phyloP scores from a whole-genome alignment of 2,113 vertebrate genomes.

The Hypomesus transpacificus region DNA sequence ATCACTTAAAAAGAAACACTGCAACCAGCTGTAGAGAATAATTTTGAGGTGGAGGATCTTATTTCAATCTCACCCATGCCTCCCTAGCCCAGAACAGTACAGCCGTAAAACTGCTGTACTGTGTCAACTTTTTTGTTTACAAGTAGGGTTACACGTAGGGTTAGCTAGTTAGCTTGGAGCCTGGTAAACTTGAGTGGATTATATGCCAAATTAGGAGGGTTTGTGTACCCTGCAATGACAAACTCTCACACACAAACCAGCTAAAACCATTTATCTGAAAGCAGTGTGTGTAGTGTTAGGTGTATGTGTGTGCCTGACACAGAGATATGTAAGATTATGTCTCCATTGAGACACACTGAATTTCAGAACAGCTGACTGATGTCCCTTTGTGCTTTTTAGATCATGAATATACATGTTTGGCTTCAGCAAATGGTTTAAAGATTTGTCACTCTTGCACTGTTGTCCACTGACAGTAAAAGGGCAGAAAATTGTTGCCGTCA shows the following conservation, averaged over 20 bases:
- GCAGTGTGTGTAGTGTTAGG: not conserved
- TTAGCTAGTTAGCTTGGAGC: constrained; percentile 3
- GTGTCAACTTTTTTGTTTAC: constrained; percentile 9
- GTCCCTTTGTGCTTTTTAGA: too few relatives aligned
- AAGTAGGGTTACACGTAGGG: not conserved
- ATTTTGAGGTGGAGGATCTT: not conserved
- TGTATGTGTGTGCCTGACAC: constrained; percentile 3
- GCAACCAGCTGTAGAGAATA: not conserved
- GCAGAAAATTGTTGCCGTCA: not conserved
- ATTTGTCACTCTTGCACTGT: too few relatives aligned
- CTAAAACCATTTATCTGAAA: not conserved
- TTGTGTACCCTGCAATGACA: not conserved
- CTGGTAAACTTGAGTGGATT: not conserved
- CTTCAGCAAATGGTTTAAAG: too few relatives aligned
- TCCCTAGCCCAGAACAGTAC: constrained; percentile 7
- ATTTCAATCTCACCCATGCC: not conserved
- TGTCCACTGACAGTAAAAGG: not conserved
- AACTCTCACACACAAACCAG: not conserved
- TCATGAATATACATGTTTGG: too few relatives aligned
- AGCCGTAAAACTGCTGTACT: not conserved
- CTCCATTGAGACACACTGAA: not conserved
- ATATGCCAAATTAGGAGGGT: constrained; percentile 1
- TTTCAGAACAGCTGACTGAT: too few relatives aligned
- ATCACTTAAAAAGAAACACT: not conserved
- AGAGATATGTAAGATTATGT: constrained; percentile 1